Conservation (phyloP, 2,113 vertebrate genomes). For the Pungitius pungitius region DNA sequence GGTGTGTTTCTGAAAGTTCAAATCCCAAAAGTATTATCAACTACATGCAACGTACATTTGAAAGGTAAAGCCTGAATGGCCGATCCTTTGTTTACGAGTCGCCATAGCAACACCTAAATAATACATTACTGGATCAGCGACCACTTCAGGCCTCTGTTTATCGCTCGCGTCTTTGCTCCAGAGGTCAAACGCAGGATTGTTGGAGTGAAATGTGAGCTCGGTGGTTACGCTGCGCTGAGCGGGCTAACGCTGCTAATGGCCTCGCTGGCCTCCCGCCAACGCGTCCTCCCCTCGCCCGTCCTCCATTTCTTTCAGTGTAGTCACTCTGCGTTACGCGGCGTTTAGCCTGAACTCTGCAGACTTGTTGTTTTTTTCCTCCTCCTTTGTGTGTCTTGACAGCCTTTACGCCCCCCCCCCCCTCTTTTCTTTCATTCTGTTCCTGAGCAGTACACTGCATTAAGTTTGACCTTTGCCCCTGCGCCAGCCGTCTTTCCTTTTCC, state of each 20-base stretch:
- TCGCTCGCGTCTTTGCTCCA: neutral
- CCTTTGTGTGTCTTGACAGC: neutral
- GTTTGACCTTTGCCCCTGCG: constrained; percentile 42
- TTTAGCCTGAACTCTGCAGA: constrained; percentile 27
- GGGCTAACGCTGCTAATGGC: constrained; percentile 50
- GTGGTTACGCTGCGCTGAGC: constrained; percentile 34
- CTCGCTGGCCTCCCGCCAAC: constrained; percentile 48
- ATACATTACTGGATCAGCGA: neutral
- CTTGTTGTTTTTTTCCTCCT: neutral
- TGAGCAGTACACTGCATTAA: neutral
- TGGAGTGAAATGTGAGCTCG: constrained; percentile 40
- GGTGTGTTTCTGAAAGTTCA: too few species aligned
- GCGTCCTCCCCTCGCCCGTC: neutral
- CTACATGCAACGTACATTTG: too few species aligned
- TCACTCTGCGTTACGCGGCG: constrained; percentile 9
- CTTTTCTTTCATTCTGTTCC: neutral
- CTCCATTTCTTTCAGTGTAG: constrained; percentile 20
- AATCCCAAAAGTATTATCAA: too few species aligned
- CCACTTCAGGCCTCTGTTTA: neutral
- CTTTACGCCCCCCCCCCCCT: neutral
- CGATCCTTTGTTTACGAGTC: neutral
- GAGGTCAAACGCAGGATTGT: constrained; percentile 15
- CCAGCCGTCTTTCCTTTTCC: constrained; percentile 39
- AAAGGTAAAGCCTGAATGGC: neutral
- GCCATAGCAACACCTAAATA: neutral